phyloP scores from a whole-genome alignment of 2,113 vertebrate genomes.

The Apodemus speciosus region DNA sequence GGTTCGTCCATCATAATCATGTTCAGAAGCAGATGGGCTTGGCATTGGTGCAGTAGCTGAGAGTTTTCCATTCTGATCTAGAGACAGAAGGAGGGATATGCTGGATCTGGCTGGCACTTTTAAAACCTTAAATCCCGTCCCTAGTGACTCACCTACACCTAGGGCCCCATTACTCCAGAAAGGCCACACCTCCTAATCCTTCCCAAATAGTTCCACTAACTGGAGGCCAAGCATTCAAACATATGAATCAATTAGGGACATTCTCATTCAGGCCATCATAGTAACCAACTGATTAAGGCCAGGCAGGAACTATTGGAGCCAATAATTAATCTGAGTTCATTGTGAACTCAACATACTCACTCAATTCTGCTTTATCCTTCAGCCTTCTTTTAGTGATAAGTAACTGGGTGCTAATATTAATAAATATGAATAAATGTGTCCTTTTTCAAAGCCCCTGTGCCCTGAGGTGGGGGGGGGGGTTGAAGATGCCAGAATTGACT shows the following conservation, averaged over 20 bases:
- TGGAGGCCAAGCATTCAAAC: not conserved
- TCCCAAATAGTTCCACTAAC: not conserved
- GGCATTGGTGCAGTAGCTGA: not conserved
- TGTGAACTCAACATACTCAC: slow-evolving; percentile 19
- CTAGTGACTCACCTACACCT: not conserved
- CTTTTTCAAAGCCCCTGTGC: not conserved
- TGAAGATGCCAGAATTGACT: not conserved
- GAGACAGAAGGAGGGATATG: too few species aligned
- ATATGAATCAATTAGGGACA: not conserved
- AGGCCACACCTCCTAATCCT: not conserved
- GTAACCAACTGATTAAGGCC: slow-evolving; percentile 25
- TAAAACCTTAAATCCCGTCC: not conserved
- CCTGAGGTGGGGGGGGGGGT: not conserved
- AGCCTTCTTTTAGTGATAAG: not conserved
- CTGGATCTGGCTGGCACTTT: not conserved
- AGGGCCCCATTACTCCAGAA: not conserved
- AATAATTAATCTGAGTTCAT: slow-evolving; percentile 17
- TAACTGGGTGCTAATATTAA: not conserved
- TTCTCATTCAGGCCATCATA: too few species aligned
- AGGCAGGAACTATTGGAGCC: not conserved
- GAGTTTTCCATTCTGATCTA: not conserved
- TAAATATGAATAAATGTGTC: not conserved
- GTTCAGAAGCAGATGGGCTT: not conserved
- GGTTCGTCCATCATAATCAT: too few species aligned
- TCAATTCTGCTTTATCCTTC: not conserved